A percentile compares a stretch with the other conserved stretches of the same genome.
Conservation (phyloP, 2,113 vertebrate genomes). For the Nibea albiflora region DNA sequence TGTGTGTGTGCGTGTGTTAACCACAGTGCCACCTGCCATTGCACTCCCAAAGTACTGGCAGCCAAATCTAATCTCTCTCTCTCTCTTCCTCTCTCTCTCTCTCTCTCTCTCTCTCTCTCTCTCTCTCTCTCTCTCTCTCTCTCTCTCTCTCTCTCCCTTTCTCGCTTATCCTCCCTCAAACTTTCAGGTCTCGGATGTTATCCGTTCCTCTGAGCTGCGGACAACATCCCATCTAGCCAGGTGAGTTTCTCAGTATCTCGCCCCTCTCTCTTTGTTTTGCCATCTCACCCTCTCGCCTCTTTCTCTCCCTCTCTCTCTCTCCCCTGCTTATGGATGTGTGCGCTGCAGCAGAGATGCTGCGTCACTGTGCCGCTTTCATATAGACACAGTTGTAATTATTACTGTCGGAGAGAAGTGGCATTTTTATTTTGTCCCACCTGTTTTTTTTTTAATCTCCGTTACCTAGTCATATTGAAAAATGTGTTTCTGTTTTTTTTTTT, state of each 20-base stretch:
- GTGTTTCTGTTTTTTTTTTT: not conserved
- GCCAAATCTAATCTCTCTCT: constrained; percentile 62
- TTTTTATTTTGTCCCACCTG: constrained; percentile 4
- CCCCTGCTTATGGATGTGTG: constrained; percentile 49
- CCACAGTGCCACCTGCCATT: constrained; percentile 62
- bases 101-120: constrained; percentile 24
- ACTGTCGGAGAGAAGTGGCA: constrained; percentile 1
- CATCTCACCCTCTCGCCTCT: constrained; percentile 29
- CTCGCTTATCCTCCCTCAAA: constrained; percentile 37
- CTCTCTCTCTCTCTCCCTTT: too few species aligned
- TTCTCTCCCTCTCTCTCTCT: not conserved
- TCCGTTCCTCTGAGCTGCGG: constrained; percentile 55
- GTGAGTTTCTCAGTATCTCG: constrained; percentile 61
- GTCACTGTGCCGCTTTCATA: constrained; percentile 70
- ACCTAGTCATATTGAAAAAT: not conserved
- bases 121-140: too few species aligned
- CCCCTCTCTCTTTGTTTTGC: constrained; percentile 31
- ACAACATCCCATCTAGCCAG: constrained; percentile 65
- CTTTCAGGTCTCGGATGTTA: constrained; percentile 70
- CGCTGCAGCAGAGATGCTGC: constrained; percentile 79
- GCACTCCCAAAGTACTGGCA: constrained; percentile 62
- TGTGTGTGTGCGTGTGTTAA: constrained; percentile 33
- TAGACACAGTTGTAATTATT: constrained; percentile 31
- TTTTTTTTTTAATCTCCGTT: constrained; percentile 8
- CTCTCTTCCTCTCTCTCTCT: constrained; percentile 31